phyloP scores from a whole-genome alignment of 2,888 invertebrate genomes.

The Notocelia uddmanniana region DNA sequence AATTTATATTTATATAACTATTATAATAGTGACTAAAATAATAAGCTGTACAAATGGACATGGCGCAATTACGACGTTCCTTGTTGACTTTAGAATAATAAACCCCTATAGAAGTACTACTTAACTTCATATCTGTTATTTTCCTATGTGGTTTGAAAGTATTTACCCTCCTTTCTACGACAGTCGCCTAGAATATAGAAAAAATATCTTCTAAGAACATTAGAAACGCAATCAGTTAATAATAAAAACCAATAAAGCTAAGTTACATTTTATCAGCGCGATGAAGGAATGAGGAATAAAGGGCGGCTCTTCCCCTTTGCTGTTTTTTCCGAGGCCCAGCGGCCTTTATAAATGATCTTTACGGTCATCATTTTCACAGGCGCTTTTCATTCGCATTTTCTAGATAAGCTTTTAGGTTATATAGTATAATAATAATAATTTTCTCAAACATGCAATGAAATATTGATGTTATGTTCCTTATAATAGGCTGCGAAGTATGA shows the following conservation, averaged over 20 bases:
- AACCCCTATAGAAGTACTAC: too few relatives aligned
- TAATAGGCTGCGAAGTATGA: too few relatives aligned
- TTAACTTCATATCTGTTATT: too few relatives aligned
- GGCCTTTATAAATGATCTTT: constrained; percentile 31
- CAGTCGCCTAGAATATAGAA: too few relatives aligned
- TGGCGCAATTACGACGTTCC: too few relatives aligned
- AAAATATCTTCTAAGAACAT: background rate
- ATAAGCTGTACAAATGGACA: too few relatives aligned
- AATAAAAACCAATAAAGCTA: constrained; percentile 19
- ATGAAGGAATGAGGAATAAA: constrained; percentile 26
- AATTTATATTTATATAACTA: background rate
- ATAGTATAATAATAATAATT: background rate
- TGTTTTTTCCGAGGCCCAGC: background rate
- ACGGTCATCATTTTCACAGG: constrained; percentile 25
- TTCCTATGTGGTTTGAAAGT: too few relatives aligned
- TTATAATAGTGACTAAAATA: background rate
- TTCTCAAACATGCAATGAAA: too few relatives aligned
- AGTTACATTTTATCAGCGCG: constrained; percentile 9
- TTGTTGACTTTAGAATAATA: too few relatives aligned
- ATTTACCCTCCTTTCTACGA: too few relatives aligned
- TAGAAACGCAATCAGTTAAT: constrained; percentile 4
- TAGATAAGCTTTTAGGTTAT: constrained; percentile 24
- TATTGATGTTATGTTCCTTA: too few relatives aligned
- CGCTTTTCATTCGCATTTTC: constrained; percentile 9
- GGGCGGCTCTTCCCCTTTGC: constrained; percentile 4